Conservation (phyloP, 64 coral and sea anemone species). For the Acropora yongei region DNA sequence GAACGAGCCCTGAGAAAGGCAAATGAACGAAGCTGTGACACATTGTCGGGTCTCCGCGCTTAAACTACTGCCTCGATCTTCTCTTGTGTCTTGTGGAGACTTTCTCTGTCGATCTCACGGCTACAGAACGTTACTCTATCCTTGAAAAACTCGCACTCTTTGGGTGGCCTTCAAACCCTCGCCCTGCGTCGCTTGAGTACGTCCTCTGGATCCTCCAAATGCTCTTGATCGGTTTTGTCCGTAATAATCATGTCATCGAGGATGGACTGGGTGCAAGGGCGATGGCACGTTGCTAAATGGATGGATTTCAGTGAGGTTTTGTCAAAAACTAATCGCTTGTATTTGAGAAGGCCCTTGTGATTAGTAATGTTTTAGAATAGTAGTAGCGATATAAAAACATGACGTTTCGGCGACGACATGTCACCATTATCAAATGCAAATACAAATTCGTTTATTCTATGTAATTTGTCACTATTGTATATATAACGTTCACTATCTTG, state of each 20-base stretch:
- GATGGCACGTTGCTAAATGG: constrained; percentile 26
- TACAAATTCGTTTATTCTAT: no score
- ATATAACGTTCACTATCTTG: no score
- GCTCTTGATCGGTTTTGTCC: constrained; percentile 17
- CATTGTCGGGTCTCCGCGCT: neutral
- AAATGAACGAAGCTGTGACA: constrained; percentile 9
- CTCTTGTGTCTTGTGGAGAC: constrained; percentile 11
- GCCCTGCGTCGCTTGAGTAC: constrained; percentile 44
- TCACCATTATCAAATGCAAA: no score
- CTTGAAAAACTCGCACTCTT: constrained; percentile 55
- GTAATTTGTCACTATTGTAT: no score
- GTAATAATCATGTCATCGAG: constrained; percentile 46
- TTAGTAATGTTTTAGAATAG: no score
- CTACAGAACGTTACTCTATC: constrained; percentile 63
- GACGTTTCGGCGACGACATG: no score
- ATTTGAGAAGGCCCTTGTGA: constrained; percentile 17
- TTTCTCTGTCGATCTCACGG: constrained; percentile 40
- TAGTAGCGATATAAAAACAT: no score
- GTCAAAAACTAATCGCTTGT: constrained; percentile 21
- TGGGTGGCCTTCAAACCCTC: constrained; percentile 38
- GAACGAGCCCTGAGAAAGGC: neutral
- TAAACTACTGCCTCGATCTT: neutral
- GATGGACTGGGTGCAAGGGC: constrained; percentile 40
- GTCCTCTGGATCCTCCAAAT: neutral
- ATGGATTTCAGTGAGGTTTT: neutral